Base-by-base conservation (phyloP, 2,797 vertebrate genomes). In the Staurois parvus region DNA sequence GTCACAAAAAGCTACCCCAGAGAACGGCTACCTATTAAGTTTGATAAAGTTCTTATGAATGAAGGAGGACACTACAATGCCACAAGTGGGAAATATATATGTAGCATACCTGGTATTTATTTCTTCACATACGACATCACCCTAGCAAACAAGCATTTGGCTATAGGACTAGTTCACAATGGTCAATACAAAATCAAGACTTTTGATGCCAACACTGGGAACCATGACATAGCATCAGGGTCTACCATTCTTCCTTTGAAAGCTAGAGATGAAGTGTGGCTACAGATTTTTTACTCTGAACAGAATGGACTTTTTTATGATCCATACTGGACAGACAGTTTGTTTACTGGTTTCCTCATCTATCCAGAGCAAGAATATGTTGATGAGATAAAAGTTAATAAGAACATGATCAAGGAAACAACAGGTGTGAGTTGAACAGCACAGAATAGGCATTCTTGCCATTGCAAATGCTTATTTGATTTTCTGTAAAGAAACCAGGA, bases 71-170 rank as follows among this genome's bases (percentile, higher is more conserved):
- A 99, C 88, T 99, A 99, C 92, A 99, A 98, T 0, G 77, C 92
- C 17, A 96, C 94, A 90, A 97, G 92, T 0, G 98, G 98, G 52
- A 99, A 99, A 91, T 99, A 98, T 72, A 89, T 97, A 83, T 99
- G 98, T 66, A 90, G 88, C 0, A 92, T 99, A 86, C 97, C 98
- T 0, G 98, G 98, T 0, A 95, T 97, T 88, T 99, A 99, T 91
- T 99, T 96, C 91, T 99, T 99, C 91, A 96, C 96, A 82, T 99
- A 99, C 0, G 98, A 99, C 72, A 97, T 99, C 91, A 99, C 97
- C 0, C 85, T 99, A 91, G 96, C 97, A 89, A 99, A 98, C 87
- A 99, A 98, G 88, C 98, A 99, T 89, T 88, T 99, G 90, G 98
- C 98, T 83, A 99, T 99, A 0, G 98, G 98, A 10, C 92, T 99